Evolutionary conservation across 1,140 invertebrate species (phyloP).

Genomic region (Batillaria attramentaria): DNA sequence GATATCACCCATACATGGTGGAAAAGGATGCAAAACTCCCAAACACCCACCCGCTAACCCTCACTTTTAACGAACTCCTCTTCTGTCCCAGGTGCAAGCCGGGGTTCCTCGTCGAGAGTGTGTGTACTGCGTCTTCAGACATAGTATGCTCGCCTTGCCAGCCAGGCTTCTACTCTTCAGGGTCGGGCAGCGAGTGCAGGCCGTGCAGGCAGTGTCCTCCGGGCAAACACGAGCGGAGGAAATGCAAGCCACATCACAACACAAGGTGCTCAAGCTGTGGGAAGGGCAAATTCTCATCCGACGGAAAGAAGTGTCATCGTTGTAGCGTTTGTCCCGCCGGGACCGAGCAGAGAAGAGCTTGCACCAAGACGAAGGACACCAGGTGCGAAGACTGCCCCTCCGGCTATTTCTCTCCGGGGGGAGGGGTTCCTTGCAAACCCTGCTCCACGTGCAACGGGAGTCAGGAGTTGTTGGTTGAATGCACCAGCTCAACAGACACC

Average conservation of each 20-base stretch:
- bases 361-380: not conserved
- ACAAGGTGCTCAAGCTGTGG: not conserved
- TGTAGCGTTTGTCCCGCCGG: conserved; percentile 20
- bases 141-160: conserved; percentile 14
- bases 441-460: not conserved
- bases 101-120: not conserved
- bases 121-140: not conserved
- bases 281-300: not conserved
- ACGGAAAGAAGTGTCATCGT: not conserved
- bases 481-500: not conserved
- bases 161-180: not conserved
- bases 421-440: not conserved
- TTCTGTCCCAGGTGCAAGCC: not conserved
- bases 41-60: too few relatives aligned
- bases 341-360: not conserved
- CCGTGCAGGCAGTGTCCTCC: not conserved
- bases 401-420: conserved; percentile 18
- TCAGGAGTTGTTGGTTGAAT: not conserved
- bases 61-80: too few relatives aligned
- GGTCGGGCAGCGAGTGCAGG: not conserved
- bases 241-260: not conserved
- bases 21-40: too few relatives aligned
- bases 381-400: conserved; percentile 4
- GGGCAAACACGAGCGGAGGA: not conserved
- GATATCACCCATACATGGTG: too few relatives aligned